Evolutionary conservation across 2,888 invertebrate species (phyloP), one percentile per base, ranked within the genome.

Genomic region (Graphium colonna): DNA sequence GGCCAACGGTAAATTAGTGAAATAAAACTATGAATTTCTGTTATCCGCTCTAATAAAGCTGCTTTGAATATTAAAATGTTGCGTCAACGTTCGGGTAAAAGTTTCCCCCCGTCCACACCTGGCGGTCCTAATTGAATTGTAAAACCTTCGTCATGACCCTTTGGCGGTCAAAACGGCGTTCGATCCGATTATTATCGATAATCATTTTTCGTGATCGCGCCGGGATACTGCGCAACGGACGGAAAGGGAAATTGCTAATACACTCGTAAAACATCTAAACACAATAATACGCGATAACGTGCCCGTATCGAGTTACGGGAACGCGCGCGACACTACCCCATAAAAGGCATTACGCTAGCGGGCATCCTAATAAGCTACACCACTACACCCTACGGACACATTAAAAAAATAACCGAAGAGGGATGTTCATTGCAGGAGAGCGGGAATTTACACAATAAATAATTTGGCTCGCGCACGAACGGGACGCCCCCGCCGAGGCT

Each of bases 111-210:
- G 75, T 73, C 78, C 71, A 76, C 87, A 87, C 86, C 87, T 86
- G 87, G 80, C 77, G 72, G 64, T 69, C 63, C 79, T 86, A 87
- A 87, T 87, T 87, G 86, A 87, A 87, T 86, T 87, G 87, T 87
- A 83, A 84, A 85, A 82, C 85, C 81, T 80, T 80, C 77, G 77
- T 76, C 78, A 76, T 78, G 81, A 77, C 77, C 84, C 81, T 82
- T 82, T 79, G 79, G 79, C 83, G 82, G 85, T 79, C 79, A 77
- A 75, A 80, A 73, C 71, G 76, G 78, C 78, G 79, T 81, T 63
- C 73, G 80, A 78, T 79, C 77, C 73, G 77, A 86, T 83, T 77
- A 82, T 82, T 82, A 83, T 81, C 80, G 76, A 77, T 76, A 76
- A 72, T 75, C 62, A 78, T 76, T 75, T 73, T 79, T 75, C 64